Evolutionary conservation across 2,797 vertebrate genomes (phyloP).

Genomic region (Pseudocheirus occidentalis): DNA sequence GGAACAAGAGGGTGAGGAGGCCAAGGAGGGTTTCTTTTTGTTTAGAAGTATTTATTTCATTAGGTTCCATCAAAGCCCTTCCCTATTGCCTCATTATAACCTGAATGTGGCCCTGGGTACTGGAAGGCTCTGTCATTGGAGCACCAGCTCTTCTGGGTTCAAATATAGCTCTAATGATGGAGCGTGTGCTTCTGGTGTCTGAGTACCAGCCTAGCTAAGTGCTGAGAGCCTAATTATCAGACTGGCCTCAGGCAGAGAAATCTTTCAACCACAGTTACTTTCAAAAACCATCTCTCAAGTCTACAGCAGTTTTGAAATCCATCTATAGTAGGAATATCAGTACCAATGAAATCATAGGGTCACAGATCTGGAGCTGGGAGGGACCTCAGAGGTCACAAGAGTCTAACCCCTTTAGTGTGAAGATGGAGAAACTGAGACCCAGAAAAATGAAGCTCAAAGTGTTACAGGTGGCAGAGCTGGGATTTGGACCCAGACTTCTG

Average conservation of each 20-base stretch:
- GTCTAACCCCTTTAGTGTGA: background rate
- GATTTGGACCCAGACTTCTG: constrained; percentile 28
- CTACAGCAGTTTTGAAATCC: background rate
- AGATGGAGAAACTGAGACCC: background rate
- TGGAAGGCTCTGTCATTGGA: background rate
- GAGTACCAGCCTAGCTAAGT: background rate
- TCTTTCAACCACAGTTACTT: background rate
- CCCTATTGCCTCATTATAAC: background rate
- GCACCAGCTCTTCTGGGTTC: background rate
- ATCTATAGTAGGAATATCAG: background rate
- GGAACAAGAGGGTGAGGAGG: background rate
- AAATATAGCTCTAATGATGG: background rate
- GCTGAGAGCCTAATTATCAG: background rate
- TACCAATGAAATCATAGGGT: background rate
- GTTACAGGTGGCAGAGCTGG: constrained; percentile 19
- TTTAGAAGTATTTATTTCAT: background rate
- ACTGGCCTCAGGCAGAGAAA: background rate
- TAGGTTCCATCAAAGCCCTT: background rate
- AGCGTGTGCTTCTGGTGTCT: background rate
- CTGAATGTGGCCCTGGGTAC: background rate
- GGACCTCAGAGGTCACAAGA: background rate
- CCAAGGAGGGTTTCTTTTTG: background rate
- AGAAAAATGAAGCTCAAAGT: constrained; percentile 29
- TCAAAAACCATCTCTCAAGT: background rate
- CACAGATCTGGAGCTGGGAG: background rate